These are phyloP conservation scores for Pseudomyrmex concolor DNA, from an alignment of 1,140 invertebrate genomes.

Conservation along the genomic window DNA sequence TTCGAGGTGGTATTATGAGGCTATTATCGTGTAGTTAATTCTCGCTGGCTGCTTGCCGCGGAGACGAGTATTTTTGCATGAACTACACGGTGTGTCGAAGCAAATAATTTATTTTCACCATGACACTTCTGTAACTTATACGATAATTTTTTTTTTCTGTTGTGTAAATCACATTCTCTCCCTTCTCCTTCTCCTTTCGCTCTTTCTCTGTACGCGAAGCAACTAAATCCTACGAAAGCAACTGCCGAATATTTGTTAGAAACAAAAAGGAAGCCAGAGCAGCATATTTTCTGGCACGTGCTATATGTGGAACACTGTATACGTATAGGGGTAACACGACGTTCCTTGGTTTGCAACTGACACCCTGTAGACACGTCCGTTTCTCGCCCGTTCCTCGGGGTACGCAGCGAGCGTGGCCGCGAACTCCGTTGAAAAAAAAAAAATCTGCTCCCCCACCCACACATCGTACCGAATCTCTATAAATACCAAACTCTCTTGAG, in stretches of 20 bases:
- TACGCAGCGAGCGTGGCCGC: conserved; percentile 44
- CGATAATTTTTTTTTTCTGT: background rate
- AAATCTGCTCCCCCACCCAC: conserved; percentile 73
- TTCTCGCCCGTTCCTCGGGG: conserved; percentile 35
- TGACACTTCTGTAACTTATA: background rate
- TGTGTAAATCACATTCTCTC: background rate
- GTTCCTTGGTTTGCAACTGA: conserved; percentile 25
- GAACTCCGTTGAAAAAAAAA: conserved; percentile 39
- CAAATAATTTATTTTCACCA: conserved; percentile 10
- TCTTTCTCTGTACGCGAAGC: no score
- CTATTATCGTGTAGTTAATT: background rate
- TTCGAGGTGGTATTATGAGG: background rate
- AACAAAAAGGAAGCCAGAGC: background rate
- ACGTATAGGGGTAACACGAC: background rate
- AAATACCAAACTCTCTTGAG: conserved; percentile 64
- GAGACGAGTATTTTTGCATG: conserved; percentile 47
- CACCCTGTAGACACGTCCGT: conserved; percentile 26
- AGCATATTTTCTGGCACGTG: background rate
- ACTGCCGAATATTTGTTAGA: no score
- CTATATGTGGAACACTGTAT: background rate
- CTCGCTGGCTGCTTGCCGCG: conserved; percentile 2
- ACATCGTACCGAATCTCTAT: conserved; percentile 74
- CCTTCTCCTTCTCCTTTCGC: no score
- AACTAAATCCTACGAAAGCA: no score
- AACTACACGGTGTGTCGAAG: conserved; percentile 12